Evolutionary conservation across 2,797 vertebrate genomes (phyloP), one percentile per base, ranked within the genome.

Genomic region (Garrulus glandarius): DNA sequence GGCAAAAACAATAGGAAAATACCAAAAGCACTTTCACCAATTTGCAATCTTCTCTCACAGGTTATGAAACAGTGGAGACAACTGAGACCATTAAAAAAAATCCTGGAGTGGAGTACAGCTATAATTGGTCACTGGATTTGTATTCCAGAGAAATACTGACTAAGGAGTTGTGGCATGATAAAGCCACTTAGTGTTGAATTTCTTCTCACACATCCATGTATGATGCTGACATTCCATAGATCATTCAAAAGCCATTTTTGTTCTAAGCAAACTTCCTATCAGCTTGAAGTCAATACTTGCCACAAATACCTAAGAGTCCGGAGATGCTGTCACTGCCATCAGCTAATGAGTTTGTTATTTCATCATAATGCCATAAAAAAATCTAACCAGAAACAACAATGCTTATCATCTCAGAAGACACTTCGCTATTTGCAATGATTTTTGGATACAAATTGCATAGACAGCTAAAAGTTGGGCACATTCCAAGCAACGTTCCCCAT

Each of bases 241-340:
- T 55, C 36, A 50, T 49, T 53, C 18, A 74, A 78, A 76, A 93
- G 34, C 1, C 8, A 32, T 55, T 86, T 84, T 34, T 63, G 3
- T 72, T 82, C 34, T 53, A 72, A 64, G 47, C 41, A 83, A 91
- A 81, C 44, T 82, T 89, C 41, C 3, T 57, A 78, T 53, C 47
- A 46, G 34, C 34, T 81, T 65, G 46, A 82, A 89, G 44, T n/a
- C 64, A 83, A 57, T 56, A 47, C 19, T 85, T 5, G 2, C 44
- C 41, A 30, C 46, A 90, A 92, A 84, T 84, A 86, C 49, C 27
- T 19, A n/a, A 11, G 34, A 20, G 27, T 19, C 24, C 59, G 43
- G 75, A 86, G 72, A 78, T 36, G 71, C 4, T 27, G 41, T n/a
- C 72, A 34, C 22, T 87, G 43, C 53, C 60, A 87, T 64, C 52